Base-by-base conservation (phyloP, 2,888 invertebrate species). In the Galeruca laticollis region DNA sequence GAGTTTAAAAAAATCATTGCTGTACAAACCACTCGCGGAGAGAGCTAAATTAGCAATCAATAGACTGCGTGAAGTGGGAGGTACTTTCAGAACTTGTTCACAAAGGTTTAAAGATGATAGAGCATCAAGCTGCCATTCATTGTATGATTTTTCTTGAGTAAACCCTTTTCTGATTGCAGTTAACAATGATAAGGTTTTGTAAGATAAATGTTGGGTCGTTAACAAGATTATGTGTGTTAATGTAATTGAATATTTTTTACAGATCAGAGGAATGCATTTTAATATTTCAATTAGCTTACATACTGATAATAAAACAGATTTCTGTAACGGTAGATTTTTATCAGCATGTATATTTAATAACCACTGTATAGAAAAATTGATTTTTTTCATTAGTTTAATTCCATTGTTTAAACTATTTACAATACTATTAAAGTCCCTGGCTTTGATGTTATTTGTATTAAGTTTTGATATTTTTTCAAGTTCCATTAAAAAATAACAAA, bases 211-310 rank as follows among this genome's bases (percentile, higher is more conserved):
- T 81, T 97, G 96, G 15, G 92, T 85, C 56, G 95, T 90, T 84
- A 95, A 91, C 78, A 91, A 90, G 64, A 93, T 88, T 11, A 93
- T 90, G 80, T 92, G 91, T 20, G 92, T 89, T 62, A 97, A 89
- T 74, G 90, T 87, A 72, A 91, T 87, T 59, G 90, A 88, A 81
- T 94, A 90, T 47, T 91, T 87, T 65, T 90, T 88, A 77, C 94
- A 92, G 13, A 89, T 90, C 74, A 90, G 88, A 81, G 93, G 91
- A 73, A 97, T 88, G 35, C 92, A 89, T 86, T 95, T 95, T 43
- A 96, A 85, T 71, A 94, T 88, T 84, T 97, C 95, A 66, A 95
- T 88, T 26, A 96, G 87, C 79, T 93, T 91, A 86, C 95, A 96
- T 60, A 97, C 86, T 2, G 90, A 88, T 73, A 93, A 87, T 11